Evolutionary conservation across 2,888 invertebrate genomes (phyloP).

Genomic region (Calephelis perditalis): DNA sequence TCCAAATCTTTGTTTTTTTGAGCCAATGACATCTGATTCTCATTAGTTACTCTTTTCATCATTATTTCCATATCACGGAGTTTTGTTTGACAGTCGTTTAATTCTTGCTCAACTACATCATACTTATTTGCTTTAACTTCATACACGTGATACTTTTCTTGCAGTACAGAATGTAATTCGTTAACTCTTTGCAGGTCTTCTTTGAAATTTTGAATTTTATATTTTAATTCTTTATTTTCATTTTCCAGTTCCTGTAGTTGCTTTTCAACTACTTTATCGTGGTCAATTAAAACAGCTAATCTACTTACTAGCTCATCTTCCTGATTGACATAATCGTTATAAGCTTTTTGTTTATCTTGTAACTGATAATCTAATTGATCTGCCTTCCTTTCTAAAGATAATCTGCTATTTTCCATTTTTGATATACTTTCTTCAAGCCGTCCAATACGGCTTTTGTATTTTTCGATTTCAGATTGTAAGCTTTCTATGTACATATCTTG

Average conservation of each 20-base stretch:
- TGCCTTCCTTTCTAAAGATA: slow-evolving; percentile 79
- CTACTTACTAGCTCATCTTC: slow-evolving; percentile 81
- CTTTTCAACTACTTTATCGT: slow-evolving; percentile 80
- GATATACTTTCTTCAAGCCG: slow-evolving; percentile 83
- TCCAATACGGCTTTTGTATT: slow-evolving; percentile 80
- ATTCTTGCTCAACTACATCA: slow-evolving; percentile 48
- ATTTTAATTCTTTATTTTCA: slow-evolving; percentile 75
- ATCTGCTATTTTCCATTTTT: slow-evolving; percentile 78
- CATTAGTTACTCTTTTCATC: slow-evolving; percentile 49
- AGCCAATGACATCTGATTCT: slow-evolving; percentile 55
- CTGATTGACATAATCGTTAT: slow-evolving; percentile 78
- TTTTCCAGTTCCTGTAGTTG: slow-evolving; percentile 78
- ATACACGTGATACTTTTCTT: slow-evolving; percentile 54
- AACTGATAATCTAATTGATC: slow-evolving; percentile 80
- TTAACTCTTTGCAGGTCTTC: slow-evolving; percentile 73
- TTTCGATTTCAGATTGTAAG: slow-evolving; percentile 81
- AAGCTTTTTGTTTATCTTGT: slow-evolving; percentile 76
- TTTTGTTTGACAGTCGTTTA: slow-evolving; percentile 51
- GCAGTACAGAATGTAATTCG: slow-evolving; percentile 57
- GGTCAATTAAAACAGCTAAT: slow-evolving; percentile 78
- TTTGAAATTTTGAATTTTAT: slow-evolving; percentile 70
- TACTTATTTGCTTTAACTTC: slow-evolving; percentile 53
- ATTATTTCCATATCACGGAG: slow-evolving; percentile 63
- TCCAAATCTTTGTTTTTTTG: slow-evolving; percentile 65
- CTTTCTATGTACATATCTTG: slow-evolving; percentile 85